Evolutionary conservation across 2,888 invertebrate genomes (phyloP).

Genomic region (Lithophane socia): DNA sequence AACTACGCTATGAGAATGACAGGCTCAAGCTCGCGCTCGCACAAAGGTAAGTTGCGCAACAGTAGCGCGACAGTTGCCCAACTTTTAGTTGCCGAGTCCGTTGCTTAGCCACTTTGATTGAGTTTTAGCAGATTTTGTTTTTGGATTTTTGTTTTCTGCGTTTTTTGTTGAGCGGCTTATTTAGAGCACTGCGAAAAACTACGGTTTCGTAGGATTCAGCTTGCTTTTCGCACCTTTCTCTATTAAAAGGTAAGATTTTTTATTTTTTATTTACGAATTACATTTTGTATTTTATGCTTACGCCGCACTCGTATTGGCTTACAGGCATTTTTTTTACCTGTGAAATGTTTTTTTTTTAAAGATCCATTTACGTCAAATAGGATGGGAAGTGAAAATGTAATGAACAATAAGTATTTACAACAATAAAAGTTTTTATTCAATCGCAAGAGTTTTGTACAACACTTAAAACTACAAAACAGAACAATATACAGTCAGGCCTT

Average conservation of each 20-base stretch:
- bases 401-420: conserved; percentile 31
- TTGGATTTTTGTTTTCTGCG: conserved; percentile 28
- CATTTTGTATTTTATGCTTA: neutral
- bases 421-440: conserved; percentile 77
- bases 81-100: conserved; percentile 15
- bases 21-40: conserved; percentile 96
- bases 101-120: conserved; percentile 14
- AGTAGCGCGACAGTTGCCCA: conserved; percentile 59
- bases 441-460: conserved; percentile 85
- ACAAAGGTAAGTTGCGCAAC: conserved; percentile 90
- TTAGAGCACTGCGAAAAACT: neutral
- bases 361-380: no score
- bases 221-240: conserved; percentile 15
- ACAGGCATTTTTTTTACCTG: no score
- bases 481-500: conserved; percentile 64
- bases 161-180: conserved; percentile 33
- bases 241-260: conserved; percentile 22
- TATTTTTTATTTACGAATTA: neutral
- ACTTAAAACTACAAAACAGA: conserved; percentile 78
- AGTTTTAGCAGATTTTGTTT: conserved; percentile 24
- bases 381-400: conserved; percentile 7
- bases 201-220: conserved; percentile 12
- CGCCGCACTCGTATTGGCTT: no score
- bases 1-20: conserved; percentile 98
- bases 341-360: no score